A percentile compares a stretch with the other conserved stretches of the same genome.
phyloP scores from a whole-genome alignment of 1,140 invertebrate genomes.

The Papilio aristodemus region DNA sequence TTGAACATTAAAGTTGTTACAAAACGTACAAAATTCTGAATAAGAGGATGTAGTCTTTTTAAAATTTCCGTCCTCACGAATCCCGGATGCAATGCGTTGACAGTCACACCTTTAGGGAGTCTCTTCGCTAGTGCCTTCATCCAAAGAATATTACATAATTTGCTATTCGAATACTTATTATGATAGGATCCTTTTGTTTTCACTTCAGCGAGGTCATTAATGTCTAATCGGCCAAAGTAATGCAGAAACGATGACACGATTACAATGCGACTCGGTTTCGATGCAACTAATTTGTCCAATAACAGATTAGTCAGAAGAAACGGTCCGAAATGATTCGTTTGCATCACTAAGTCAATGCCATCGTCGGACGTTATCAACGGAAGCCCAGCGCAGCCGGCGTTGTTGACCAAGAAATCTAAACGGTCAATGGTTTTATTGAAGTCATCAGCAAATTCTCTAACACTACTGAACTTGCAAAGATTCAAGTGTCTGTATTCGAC shows the following conservation, averaged over 20 bases:
- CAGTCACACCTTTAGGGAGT: conserved; percentile 80
- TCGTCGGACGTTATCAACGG: conserved; percentile 78
- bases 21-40: conserved; percentile 38
- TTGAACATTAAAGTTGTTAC: conserved; percentile 78
- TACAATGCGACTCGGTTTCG: conserved; percentile 83
- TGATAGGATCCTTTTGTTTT: conserved; percentile 73
- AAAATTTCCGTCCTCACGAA: conserved; percentile 81
- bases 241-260: conserved; percentile 85
- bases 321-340: conserved; percentile 85
- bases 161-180: conserved; percentile 81
- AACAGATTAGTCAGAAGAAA: conserved; percentile 85
- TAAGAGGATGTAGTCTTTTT: conserved; percentile 69
- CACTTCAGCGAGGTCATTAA: conserved; percentile 82
- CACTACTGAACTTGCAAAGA: conserved; percentile 53
- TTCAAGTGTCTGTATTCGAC: conserved; percentile 57
- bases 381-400: conserved; percentile 81
- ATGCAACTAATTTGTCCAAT: conserved; percentile 74
- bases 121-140: conserved; percentile 82
- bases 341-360: conserved; percentile 79
- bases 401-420: conserved; percentile 87
- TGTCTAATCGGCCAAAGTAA: conserved; percentile 78
- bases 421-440: conserved; percentile 71
- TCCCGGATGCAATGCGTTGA: conserved; percentile 82
- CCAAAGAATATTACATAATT: conserved; percentile 87
- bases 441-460: conserved; percentile 54